Evolutionary conservation across 2,888 invertebrate species (phyloP), one percentile per base, ranked within the genome.

Genomic region (Drosophila nr. perissopoda): DNA sequence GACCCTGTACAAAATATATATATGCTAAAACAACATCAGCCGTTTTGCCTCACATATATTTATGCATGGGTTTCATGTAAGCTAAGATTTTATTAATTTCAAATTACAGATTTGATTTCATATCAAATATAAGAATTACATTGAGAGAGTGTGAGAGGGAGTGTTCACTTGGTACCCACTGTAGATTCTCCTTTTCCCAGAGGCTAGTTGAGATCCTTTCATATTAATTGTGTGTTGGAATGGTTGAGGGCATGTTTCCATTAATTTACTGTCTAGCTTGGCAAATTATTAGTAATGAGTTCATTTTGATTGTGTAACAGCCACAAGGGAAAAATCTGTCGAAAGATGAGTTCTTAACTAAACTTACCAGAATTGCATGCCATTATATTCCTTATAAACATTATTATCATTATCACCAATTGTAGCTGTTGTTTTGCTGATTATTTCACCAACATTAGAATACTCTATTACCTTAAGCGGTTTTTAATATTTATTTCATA

Each of bases 311-410:
- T 42, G 0, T 11, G 10, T n/a, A 5, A 40, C 5, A 40, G n/a
- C 5, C 11, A 42, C 7, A 16, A 21, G 16, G 2, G 45, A 21
- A 21, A 0, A 45, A 4, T 7, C 21, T 0, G 2, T 21, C 7
- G 7, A 21, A 45, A 21, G 21, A 21, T 21, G 1, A 42, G 21
- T 42, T 16, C 4, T 13, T 45, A 45, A 13, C 13, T 2, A 45
- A 21, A 8, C 2, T 45, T 2, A 16, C 8, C 21, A 45, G 21
- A 0, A 4, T 45, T 8, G 16, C 16, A 4, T 16, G 21, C 21
- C 7, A 8, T 8, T 1, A 21, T 4, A 21, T 21, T 8, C 0
- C 16, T 21, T 8, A 45, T 7, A 7, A 21, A 3, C 4, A 21
- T 21, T 21, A 13, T 13, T 4, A 45, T 42, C 11, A 11, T 13